Conservation (phyloP, 1,140 invertebrate species). For the Papilio aristodemus region DNA sequence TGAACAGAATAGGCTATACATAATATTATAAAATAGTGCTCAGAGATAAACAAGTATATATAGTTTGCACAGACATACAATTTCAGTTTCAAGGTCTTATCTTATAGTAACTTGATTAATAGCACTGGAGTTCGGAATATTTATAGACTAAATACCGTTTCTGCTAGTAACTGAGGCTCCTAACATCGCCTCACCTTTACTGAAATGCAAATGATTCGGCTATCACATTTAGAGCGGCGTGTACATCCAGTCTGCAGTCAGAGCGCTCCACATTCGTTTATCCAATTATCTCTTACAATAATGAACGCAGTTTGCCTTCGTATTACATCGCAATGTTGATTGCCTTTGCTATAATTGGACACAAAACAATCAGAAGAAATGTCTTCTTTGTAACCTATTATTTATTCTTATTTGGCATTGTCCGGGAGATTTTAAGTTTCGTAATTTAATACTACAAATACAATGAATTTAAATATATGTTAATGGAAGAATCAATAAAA, state of each 20-base stretch:
- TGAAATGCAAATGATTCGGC: constrained; percentile 38
- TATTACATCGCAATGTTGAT: not conserved
- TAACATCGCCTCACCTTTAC: constrained; percentile 38
- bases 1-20: too few relatives aligned
- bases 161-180: constrained; percentile 16
- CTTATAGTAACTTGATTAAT: constrained; percentile 13
- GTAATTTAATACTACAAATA: not conserved
- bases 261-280: constrained; percentile 32
- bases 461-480: too few relatives aligned
- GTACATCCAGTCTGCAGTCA: constrained; percentile 39
- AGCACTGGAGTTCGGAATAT: constrained; percentile 8
- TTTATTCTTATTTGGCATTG: too few relatives aligned
- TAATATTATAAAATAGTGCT: too few relatives aligned
- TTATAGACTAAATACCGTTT: constrained; percentile 24
- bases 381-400: not conserved
- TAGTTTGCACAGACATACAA: not conserved
- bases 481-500: too few relatives aligned
- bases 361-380: not conserved
- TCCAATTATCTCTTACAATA: constrained; percentile 9
- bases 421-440: too few relatives aligned
- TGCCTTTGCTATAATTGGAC: not conserved
- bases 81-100: constrained; percentile 9
- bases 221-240: constrained; percentile 45
- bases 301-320: constrained; percentile 21
- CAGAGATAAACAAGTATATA: too few relatives aligned